phyloP scores from a whole-genome alignment of 2,888 invertebrate genomes.

The Lagria hirta region DNA sequence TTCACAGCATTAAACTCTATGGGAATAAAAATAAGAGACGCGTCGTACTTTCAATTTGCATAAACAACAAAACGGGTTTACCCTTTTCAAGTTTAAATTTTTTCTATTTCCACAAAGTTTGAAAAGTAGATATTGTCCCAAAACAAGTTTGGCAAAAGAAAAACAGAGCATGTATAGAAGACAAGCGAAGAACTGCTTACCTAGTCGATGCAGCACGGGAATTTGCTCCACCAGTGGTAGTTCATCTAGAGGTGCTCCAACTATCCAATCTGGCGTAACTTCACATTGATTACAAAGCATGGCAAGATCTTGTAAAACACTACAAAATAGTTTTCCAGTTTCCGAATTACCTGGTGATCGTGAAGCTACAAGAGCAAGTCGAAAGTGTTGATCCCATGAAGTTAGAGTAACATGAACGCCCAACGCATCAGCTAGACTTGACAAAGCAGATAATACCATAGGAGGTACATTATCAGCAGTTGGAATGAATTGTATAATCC shows the following conservation, averaged over 20 bases:
- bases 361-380: slow-evolving; percentile 57
- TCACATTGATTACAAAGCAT: slow-evolving; percentile 75
- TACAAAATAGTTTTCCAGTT: slow-evolving; percentile 57
- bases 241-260: slow-evolving; percentile 73
- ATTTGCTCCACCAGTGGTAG: slow-evolving; percentile 82
- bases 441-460: slow-evolving; percentile 68
- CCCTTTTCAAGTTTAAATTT: no score
- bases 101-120: no score
- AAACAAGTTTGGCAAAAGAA: no score
- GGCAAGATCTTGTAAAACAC: slow-evolving; percentile 70
- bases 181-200: slow-evolving; percentile 45
- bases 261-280: slow-evolving; percentile 68
- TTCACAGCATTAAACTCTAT: slow-evolving; percentile 21
- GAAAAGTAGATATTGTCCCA: no score
- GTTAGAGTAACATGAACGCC: slow-evolving; percentile 78
- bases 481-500: slow-evolving; percentile 63
- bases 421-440: slow-evolving; percentile 74
- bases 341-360: slow-evolving; percentile 47
- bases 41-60: no score
- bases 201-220: slow-evolving; percentile 71
- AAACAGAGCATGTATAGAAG: not conserved
- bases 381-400: slow-evolving; percentile 74
- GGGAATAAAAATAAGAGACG: no score
- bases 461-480: slow-evolving; percentile 62
- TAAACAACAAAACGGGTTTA: no score